Evolutionary conservation across 2,113 vertebrate genomes (phyloP), one percentile per base, ranked within the genome.

Genomic region (Triplophysa siluroides): DNA sequence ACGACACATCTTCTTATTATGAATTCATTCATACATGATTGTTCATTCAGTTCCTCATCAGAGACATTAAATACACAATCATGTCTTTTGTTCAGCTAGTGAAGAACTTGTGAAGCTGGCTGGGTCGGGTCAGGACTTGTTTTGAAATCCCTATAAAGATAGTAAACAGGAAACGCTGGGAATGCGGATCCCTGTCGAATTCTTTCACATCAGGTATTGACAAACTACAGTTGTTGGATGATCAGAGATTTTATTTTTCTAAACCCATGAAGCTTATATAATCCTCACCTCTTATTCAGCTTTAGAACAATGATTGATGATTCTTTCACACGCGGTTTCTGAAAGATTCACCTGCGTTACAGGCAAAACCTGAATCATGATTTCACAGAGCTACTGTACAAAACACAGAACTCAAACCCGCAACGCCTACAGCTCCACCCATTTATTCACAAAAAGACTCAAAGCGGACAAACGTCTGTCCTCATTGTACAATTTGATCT

Each of bases 341-440:
- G n/a, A 7, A 2, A 71, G 26, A 33, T 11, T 1, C 33, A 14
- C 38, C 58, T 10, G 58, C 9, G 16, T 45, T 75, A 75, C 72
- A 63, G 4, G 72, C 58, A 26, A 60, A 75, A 63, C 72, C 58
- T 63, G 72, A 75, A 62, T 26, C 16, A 75, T 75, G 1, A 63
- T 19, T 29, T 61, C 8, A 19, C 2, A 60, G 54, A 12, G n/a
- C n/a, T 14, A 62, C 38, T 45, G 4, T 62, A 61, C 24, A 33
- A n/a, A 56, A 24, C 4, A 26, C 56, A 26, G 21, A 62, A 21
- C n/a, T 47, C 58, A 62, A 19, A 50, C 47, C 58, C 29, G 16
- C 54, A 47, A 47, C 54, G 33, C 24, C 21, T 62, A 16, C 2
- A 6, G 14, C 21, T 26, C 56, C 58, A 75, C 72, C 72, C 58